phyloP scores from a whole-genome alignment of 2,888 invertebrate genomes.

The Lasioglossum oenotherae region DNA sequence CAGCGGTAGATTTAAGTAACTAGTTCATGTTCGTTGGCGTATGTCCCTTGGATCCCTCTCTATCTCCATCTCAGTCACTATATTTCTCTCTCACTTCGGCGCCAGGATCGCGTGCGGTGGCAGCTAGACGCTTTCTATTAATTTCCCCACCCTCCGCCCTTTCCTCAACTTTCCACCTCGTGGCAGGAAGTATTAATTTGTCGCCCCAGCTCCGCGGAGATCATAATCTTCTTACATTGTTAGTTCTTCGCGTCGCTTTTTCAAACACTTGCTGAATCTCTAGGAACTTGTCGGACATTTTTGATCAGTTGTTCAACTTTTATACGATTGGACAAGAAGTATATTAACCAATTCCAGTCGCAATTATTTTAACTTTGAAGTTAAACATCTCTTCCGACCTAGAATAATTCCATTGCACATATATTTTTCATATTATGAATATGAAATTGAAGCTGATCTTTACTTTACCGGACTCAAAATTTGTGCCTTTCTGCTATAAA shows the following conservation, averaged over 20 bases:
- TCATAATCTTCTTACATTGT: background rate
- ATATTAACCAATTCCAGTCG: too few relatives aligned
- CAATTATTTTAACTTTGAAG: too few relatives aligned
- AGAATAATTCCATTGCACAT: too few relatives aligned
- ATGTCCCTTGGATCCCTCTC: slow-evolving; percentile 24
- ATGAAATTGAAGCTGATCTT: too few relatives aligned
- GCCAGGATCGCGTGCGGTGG: slow-evolving; percentile 41
- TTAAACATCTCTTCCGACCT: too few relatives aligned
- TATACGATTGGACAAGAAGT: too few relatives aligned
- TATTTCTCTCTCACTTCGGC: slow-evolving; percentile 38
- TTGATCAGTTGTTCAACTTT: background rate
- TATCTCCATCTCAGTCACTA: background rate
- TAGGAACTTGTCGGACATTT: background rate
- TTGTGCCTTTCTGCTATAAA: too few relatives aligned
- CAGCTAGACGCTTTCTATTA: slow-evolving; percentile 52
- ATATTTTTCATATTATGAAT: too few relatives aligned
- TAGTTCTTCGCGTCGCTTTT: background rate
- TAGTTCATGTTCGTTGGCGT: slow-evolving; percentile 63
- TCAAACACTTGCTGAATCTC: background rate
- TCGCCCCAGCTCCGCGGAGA: background rate
- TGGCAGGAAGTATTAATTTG: background rate
- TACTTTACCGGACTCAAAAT: too few relatives aligned
- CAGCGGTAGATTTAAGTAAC: slow-evolving; percentile 59
- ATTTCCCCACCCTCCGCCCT: slow-evolving; percentile 14
- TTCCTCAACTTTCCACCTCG: slow-evolving; percentile 19